Conservation (phyloP, 2,797 vertebrate species). For the Lacerta agilis region DNA sequence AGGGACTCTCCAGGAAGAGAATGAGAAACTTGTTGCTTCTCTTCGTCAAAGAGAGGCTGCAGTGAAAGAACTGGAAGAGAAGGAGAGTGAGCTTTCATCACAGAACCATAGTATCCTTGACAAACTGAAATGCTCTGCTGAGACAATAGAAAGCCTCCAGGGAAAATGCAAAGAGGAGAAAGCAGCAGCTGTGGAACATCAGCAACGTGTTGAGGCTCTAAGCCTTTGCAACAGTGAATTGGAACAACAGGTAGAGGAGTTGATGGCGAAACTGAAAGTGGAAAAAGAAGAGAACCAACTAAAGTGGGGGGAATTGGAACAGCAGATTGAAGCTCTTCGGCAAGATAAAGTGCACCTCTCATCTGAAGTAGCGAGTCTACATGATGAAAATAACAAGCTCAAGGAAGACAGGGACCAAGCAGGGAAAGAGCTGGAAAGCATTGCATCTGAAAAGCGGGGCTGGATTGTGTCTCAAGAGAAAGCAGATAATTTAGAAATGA, state of each 20-base stretch:
- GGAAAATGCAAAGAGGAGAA: slow-evolving; percentile 70
- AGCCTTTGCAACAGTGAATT: slow-evolving; percentile 75
- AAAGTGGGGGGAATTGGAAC: slow-evolving; percentile 71
- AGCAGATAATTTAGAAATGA: slow-evolving; percentile 71
- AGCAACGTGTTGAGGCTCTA: slow-evolving; percentile 72
- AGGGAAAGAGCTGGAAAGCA: slow-evolving; percentile 61
- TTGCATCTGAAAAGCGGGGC: slow-evolving; percentile 66
- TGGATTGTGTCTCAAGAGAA: slow-evolving; percentile 67
- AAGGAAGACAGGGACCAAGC: slow-evolving; percentile 70
- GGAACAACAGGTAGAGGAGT: slow-evolving; percentile 76
- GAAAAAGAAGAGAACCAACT: slow-evolving; percentile 68
- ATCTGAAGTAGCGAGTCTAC: slow-evolving; percentile 66
- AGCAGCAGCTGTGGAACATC: slow-evolving; percentile 69
- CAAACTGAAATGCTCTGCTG: slow-evolving; percentile 71
- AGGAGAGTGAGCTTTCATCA: slow-evolving; percentile 69
- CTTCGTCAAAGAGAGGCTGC: slow-evolving; percentile 80
- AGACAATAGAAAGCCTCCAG: slow-evolving; percentile 74
- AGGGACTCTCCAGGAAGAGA: slow-evolving; percentile 78
- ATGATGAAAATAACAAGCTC: slow-evolving; percentile 77
- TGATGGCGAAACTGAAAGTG: slow-evolving; percentile 67
- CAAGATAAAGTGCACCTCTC: slow-evolving; percentile 77
- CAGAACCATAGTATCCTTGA: slow-evolving; percentile 75
- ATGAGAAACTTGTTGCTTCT: slow-evolving; percentile 74
- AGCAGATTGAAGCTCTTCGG: slow-evolving; percentile 74
- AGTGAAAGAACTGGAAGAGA: slow-evolving; percentile 80